Evolutionary conservation across 2,888 invertebrate species (phyloP).

Genomic region (Alsophila aescularia): DNA sequence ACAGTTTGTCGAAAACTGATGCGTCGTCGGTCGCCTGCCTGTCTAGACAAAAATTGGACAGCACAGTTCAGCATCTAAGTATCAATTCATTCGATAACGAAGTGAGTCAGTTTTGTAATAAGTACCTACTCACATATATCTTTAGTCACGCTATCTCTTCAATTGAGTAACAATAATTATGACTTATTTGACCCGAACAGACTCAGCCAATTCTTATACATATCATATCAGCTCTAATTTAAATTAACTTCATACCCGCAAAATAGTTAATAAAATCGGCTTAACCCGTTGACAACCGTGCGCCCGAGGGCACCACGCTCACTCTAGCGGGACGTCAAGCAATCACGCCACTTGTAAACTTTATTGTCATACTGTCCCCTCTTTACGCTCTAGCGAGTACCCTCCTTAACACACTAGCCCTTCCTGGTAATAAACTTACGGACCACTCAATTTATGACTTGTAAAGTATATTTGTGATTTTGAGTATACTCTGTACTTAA

Average conservation of each 20-base stretch:
- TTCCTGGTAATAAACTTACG: slow-evolving; percentile 47
- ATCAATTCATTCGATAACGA: slow-evolving; percentile 1
- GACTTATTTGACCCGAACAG: background rate
- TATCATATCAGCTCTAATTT: background rate
- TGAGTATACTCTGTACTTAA: background rate
- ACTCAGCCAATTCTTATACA: too few relatives aligned
- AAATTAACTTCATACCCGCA: slow-evolving; percentile 2
- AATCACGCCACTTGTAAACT: slow-evolving; percentile 50
- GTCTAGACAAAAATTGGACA: background rate
- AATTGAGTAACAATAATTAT: background rate
- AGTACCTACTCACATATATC: background rate
- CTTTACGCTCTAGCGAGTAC: slow-evolving; percentile 51
- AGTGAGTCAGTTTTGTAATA: background rate
- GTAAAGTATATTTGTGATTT: slow-evolving; percentile 32
- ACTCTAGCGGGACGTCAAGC: slow-evolving; percentile 35
- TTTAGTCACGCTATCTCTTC: background rate
- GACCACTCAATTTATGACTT: slow-evolving; percentile 32
- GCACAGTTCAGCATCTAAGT: background rate
- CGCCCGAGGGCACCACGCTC: slow-evolving; percentile 23
- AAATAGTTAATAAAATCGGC: slow-evolving; percentile 20
- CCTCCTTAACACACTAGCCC: slow-evolving; percentile 43
- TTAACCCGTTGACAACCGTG: slow-evolving; percentile 21
- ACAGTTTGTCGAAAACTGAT: background rate
- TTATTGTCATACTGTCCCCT: slow-evolving; percentile 51
- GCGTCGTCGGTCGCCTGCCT: background rate